Conservation (phyloP, 1,140 invertebrate species). For the Chelonus insularis region DNA sequence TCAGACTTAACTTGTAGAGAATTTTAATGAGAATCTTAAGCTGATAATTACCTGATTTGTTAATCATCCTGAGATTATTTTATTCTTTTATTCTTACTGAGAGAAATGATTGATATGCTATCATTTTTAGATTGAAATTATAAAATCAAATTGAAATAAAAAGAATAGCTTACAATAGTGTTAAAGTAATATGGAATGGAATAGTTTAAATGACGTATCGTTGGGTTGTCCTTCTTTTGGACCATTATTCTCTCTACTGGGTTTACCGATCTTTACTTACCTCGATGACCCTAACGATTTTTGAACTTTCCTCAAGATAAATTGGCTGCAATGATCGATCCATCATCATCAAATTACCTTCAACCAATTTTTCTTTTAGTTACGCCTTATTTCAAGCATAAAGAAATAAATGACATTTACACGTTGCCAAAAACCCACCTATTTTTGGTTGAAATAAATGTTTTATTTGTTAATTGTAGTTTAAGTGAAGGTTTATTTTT, state of each 20-base stretch:
- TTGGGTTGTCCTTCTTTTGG: neutral
- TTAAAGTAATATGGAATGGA: too few species aligned
- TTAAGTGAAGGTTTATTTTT: too few species aligned
- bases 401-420: too few species aligned
- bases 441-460: too few species aligned
- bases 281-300: conserved; percentile 1
- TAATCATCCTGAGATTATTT: conserved; percentile 10
- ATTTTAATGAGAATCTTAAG: conserved; percentile 21
- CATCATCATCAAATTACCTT: conserved; percentile 28
- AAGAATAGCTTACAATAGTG: too few species aligned
- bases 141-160: too few species aligned
- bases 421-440: too few species aligned
- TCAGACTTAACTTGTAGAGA: neutral
- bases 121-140: neutral
- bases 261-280: too few species aligned
- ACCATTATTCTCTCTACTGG: too few species aligned
- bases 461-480: too few species aligned
- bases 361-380: too few species aligned
- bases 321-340: conserved; percentile 28
- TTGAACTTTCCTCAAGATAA: conserved; percentile 9
- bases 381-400: too few species aligned
- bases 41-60: conserved; percentile 23
- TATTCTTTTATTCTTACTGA: conserved; percentile 1
- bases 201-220: conserved; percentile 2
- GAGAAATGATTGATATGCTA: neutral